Base-by-base conservation (phyloP, 2,888 invertebrate species). In the Microdon myrmicae region DNA sequence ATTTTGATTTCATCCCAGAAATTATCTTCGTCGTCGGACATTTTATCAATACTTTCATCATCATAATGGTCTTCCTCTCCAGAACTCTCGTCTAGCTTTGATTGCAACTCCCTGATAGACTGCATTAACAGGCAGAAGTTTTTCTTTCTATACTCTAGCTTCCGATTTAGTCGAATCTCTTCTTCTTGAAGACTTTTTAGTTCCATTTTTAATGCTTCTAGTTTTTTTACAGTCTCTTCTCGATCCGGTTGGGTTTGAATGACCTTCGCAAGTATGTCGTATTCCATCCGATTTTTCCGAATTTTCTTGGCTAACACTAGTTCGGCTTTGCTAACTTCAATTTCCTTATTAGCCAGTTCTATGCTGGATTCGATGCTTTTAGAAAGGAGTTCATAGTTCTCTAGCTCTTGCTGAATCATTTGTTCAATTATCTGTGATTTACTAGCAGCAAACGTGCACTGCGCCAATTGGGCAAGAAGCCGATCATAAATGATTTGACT, bases 191-290 rank as follows among this genome's bases (percentile, higher is more conserved):
- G 81, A 51, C 83, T 84, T 12, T 84, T 82, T 13, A 94, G 81
- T 74, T 94, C 92, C 10, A 87, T 85, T 73, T 89, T 88, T 8
- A 94, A 81, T 8, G 84, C 84, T 32, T 85, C 83, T 1, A 94
- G 81, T 66, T 86, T 83, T 68, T 88, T 86, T 51, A 84, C 80
- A 0, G 90, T 92, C 67, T 90, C 89, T 72, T 89, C 89, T 69
- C 96, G 84, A 73, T 94, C 94, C 0, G 96, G 95, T 74, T 96
- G 94, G 71, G 90, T 87, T 69, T 89, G 90, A 61, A 96, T 96
- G 0, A 94, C 87, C 77, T 93, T 92, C 0, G 96, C 96, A 26
- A 96, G 74, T 7, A 94, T 88, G 82, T 96, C 95, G 81, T 96
- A 96, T 76, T 96, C 95, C 81, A 91, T 89, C 72, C 92, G 85